Evolutionary conservation across 2,113 vertebrate genomes (phyloP).

Genomic region (Anas platyrhynchos): DNA sequence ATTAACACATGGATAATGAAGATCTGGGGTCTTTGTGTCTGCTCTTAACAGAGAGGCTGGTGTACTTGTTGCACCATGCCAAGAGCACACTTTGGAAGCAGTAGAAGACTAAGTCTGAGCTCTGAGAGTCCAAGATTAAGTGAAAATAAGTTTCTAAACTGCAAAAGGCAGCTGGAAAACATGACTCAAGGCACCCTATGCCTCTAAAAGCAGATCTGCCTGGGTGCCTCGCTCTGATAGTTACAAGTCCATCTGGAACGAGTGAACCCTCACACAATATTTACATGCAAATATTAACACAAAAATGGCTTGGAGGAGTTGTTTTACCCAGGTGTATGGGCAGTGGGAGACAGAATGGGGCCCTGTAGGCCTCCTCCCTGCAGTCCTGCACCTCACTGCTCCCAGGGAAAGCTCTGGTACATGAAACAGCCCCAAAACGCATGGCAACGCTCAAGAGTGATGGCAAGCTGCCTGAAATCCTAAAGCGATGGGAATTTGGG

Average conservation of each 20-base stretch:
- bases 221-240: too few relatives aligned
- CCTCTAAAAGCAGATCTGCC: neutral
- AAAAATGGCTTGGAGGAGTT: neutral
- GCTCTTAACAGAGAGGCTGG: neutral
- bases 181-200: neutral
- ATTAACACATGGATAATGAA: neutral
- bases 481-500: neutral
- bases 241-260: too few relatives aligned
- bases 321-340: too few relatives aligned
- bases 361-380: too few relatives aligned
- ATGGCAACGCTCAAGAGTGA: neutral
- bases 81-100: neutral
- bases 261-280: too few relatives aligned
- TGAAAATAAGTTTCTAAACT: neutral
- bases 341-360: neutral
- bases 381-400: too few relatives aligned
- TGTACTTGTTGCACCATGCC: neutral
- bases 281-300: too few relatives aligned
- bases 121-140: neutral
- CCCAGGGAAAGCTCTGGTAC: too few relatives aligned
- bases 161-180: neutral
- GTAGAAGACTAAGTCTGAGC: neutral
- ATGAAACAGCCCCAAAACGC: neutral
- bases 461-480: neutral
- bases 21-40: neutral